phyloP scores from a whole-genome alignment of 2,888 invertebrate genomes.

The Digitonthophagus gazella region DNA sequence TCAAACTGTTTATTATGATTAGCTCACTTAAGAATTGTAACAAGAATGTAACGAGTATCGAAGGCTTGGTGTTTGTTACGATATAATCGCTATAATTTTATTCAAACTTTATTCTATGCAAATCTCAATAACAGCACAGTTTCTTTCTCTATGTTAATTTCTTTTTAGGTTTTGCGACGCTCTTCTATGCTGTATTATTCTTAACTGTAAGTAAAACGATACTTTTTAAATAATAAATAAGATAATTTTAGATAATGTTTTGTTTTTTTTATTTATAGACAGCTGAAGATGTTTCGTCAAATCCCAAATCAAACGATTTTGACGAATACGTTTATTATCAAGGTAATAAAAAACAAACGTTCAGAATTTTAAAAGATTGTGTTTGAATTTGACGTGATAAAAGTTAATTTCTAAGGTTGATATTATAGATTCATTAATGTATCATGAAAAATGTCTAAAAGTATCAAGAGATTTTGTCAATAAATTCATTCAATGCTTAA shows the following conservation, averaged over 20 bases:
- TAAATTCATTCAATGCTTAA: no score
- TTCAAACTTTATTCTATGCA: neutral
- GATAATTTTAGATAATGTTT: neutral
- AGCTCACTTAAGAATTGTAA: constrained; percentile 4
- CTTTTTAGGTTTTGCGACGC: constrained; percentile 42
- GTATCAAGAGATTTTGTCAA: no score
- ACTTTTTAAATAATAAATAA: constrained; percentile 1
- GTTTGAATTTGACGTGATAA: neutral
- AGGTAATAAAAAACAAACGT: constrained; percentile 29
- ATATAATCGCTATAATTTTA: neutral
- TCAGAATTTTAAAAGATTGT: neutral
- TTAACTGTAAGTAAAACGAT: constrained; percentile 39
- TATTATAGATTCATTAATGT: no score
- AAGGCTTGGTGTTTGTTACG: neutral
- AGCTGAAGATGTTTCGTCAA: constrained; percentile 38
- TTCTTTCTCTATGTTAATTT: constrained; percentile 8
- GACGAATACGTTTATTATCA: constrained; percentile 44
- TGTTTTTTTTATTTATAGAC: constrained; percentile 36
- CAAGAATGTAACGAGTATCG: neutral
- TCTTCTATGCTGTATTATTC: constrained; percentile 43
- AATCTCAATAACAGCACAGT: neutral
- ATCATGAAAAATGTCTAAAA: no score
- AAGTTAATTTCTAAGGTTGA: no score
- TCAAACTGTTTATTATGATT: no score
- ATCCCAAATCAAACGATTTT: constrained; percentile 35